Percentiles rank a stretch among this genome's conserved stretches.
Evolutionary conservation across 2,797 vertebrate species (phyloP).

Genomic region (Psittacula echo): DNA sequence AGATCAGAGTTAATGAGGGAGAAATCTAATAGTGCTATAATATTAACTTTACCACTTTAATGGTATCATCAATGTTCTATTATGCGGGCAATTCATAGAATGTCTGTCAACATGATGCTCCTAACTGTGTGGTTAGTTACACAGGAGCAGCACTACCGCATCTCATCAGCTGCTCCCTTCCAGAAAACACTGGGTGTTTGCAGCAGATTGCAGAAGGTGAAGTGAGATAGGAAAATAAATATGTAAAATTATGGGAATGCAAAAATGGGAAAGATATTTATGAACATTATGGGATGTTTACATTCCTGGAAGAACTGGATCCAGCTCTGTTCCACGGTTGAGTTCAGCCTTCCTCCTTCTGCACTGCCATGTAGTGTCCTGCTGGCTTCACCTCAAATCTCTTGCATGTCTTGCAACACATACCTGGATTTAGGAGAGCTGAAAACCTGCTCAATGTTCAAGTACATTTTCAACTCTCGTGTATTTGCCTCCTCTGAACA

Average conservation of each 20-base stretch:
- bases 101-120: constrained; percentile 7
- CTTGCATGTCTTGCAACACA: neutral
- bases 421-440: neutral
- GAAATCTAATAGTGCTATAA: constrained; percentile 53
- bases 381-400: neutral
- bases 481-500: neutral
- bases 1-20: constrained; percentile 62
- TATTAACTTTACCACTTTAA: constrained; percentile 60
- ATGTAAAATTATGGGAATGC: neutral
- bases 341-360: neutral
- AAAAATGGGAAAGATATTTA: neutral
- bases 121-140: constrained; percentile 3
- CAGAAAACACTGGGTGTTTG: neutral
- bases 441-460: neutral
- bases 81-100: constrained; percentile 48
- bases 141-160: neutral
- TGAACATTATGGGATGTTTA: neutral
- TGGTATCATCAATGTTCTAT: constrained; percentile 46
- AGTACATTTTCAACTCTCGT: neutral
- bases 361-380: neutral
- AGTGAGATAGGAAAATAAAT: neutral
- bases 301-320: neutral
- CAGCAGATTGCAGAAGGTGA: neutral
- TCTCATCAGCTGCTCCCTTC: neutral
- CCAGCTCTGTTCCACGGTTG: neutral